Percentiles rank a stretch among this genome's conserved stretches.
phyloP scores from a whole-genome alignment of 2,888 invertebrate genomes.

The Rhamphomyia laevipes region DNA sequence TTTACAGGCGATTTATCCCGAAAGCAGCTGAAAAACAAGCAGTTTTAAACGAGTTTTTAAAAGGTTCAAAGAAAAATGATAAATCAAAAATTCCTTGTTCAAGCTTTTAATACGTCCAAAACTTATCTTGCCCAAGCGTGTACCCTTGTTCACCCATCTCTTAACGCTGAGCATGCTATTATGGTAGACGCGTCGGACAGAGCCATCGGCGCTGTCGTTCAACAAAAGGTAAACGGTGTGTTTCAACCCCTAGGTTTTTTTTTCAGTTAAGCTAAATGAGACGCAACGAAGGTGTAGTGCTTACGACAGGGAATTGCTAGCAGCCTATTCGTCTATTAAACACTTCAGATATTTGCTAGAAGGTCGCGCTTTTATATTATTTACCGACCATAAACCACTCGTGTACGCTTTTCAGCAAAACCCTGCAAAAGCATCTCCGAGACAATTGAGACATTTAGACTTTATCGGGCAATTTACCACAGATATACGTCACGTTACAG shows the following conservation, averaged over 20 bases:
- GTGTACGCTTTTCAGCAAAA: constrained; percentile 3
- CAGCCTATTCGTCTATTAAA: constrained; percentile 4
- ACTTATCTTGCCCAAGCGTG: constrained; percentile 6
- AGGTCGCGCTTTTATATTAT: neutral
- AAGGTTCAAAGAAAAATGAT: constrained; percentile 7
- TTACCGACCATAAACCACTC: constrained; percentile 3
- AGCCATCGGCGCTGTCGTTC: constrained; percentile 3
- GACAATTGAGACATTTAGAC: constrained; percentile 6
- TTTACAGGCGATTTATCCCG: constrained; percentile 1
- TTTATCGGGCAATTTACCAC: constrained; percentile 9
- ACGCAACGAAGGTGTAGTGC: constrained; percentile 4
- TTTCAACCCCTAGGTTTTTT: constrained; percentile 4
- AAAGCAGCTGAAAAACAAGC: constrained; percentile 3
- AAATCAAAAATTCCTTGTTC: neutral
- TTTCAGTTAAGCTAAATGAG: neutral
- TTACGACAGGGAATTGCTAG: constrained; percentile 4
- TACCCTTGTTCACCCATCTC: constrained; percentile 2
- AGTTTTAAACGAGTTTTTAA: neutral
- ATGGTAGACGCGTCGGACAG: constrained; percentile 4
- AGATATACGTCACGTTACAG: constrained; percentile 8
- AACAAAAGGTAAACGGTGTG: neutral
- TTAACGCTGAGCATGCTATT: neutral
- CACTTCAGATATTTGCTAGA: neutral
- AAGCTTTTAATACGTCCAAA: constrained; percentile 4
- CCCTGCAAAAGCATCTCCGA: neutral